phyloP scores from a whole-genome alignment of 2,888 invertebrate species.

The Macrostomum cliftonense region DNA sequence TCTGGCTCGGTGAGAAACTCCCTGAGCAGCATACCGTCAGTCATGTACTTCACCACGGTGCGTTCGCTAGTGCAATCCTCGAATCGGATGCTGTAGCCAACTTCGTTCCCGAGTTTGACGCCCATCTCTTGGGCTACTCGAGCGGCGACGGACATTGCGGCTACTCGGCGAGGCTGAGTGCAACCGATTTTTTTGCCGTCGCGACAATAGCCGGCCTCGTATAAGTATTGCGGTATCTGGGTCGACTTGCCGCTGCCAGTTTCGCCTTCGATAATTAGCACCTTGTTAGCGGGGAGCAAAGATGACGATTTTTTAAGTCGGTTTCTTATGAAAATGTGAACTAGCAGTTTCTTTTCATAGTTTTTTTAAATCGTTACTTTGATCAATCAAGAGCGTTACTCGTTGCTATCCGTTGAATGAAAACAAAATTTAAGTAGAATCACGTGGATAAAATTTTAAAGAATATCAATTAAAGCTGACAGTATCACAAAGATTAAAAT shows the following conservation, averaged over 20 bases:
- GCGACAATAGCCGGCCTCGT: conserved; percentile 40
- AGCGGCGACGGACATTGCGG: conserved; percentile 98
- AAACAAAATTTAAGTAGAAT: too few relatives aligned
- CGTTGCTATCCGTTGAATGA: too few relatives aligned
- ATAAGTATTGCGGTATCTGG: conserved; percentile 44
- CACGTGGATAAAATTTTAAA: too few relatives aligned
- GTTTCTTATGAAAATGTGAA: too few relatives aligned
- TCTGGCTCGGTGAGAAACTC: conserved; percentile 95
- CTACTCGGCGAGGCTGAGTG: conserved; percentile 87
- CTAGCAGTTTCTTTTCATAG: too few relatives aligned
- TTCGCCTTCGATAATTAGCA: conserved; percentile 82
- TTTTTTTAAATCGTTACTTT: too few relatives aligned
- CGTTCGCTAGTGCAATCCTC: conserved; percentile 96
- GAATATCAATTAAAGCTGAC: too few relatives aligned
- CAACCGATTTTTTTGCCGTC: conserved; percentile 72
- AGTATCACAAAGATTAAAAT: too few relatives aligned
- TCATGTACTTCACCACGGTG: conserved; percentile 94
- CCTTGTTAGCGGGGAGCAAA: too few relatives aligned
- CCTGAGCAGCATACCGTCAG: conserved; percentile 86
- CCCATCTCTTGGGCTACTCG: conserved; percentile 93
- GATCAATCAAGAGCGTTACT: too few relatives aligned
- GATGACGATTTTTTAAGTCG: too few relatives aligned
- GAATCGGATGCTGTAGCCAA: conserved; percentile 67
- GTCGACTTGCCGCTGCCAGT: conserved; percentile 46
- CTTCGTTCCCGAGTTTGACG: conserved; percentile 61